Evolutionary conservation across 2,797 vertebrate genomes (phyloP), one percentile per base, ranked within the genome.

Genomic region (Pangasius larnaudii): DNA sequence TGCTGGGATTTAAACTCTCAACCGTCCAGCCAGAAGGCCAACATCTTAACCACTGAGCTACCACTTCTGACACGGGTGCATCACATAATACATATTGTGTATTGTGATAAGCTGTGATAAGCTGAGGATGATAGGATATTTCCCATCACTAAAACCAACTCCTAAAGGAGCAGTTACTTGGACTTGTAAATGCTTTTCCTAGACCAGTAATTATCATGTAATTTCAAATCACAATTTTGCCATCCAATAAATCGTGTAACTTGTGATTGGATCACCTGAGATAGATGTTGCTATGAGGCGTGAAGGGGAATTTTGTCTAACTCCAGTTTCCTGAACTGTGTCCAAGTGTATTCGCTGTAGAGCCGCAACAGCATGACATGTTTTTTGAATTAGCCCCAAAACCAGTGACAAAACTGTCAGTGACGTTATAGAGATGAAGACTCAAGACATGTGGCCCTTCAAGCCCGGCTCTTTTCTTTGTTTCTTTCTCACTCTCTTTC

Each of bases 361-460:
- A 63, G 39, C 59, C 65, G 16, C 39, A 65, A 82, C 24, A 80
- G 22, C 13, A 0, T 63, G 80, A 82, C 14, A 27, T 24, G 36
- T 19, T 30, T 27, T 24, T n/a, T 49, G 0, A 65, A 63, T n/a
- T 46, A n/a, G 58, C 22, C 18, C 13, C 24, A 46, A 82, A 46
- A 82, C 39, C 24, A 61, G 5, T 63, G 39, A 82, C 39, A 63
- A 82, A 82, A 65, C 36, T 39, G 33, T 87, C 74, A 42, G 56
- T 85, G 69, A 79, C 51, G 24, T 80, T 59, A 61, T 39, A 39
- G 49, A 75, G 74, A 84, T 84, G 56, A 86, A 36, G 79, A 69
- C 58, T 74, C 42, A 39, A 74, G 86, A 85, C 63, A 51, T 46
- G 78, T 87, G 39, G 67, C 61, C 59, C 67, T 75, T 75, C 11